Percentiles rank a stretch among this genome's conserved stretches.
These are phyloP conservation scores for Arge pagana DNA, from an alignment of 2,888 invertebrate genomes.

Conservation along the genomic window DNA sequence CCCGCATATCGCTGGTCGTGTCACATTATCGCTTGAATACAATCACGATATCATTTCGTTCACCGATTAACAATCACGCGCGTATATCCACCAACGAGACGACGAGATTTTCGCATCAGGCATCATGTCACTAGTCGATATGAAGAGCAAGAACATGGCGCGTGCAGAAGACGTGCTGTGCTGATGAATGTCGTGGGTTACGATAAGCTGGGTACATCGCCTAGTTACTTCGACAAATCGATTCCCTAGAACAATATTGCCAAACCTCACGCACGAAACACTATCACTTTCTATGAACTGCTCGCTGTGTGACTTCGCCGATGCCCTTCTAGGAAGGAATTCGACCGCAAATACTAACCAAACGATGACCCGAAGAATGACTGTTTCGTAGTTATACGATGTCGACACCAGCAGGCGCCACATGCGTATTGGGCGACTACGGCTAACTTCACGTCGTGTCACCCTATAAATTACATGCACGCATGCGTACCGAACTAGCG, in stretches of 20 bases:
- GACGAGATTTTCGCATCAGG: constrained; percentile 34
- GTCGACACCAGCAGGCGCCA: too few species aligned
- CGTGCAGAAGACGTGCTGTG: constrained; percentile 29
- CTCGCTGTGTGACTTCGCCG: too few species aligned
- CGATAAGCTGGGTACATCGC: constrained; percentile 59
- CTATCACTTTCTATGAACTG: too few species aligned
- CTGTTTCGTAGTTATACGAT: too few species aligned
- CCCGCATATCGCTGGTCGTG: constrained; percentile 30
- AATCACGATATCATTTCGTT: neutral
- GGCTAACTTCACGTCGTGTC: too few species aligned
- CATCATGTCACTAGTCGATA: constrained; percentile 44
- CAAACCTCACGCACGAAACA: constrained; percentile 62
- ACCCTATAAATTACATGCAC: too few species aligned
- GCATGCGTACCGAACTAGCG: too few species aligned
- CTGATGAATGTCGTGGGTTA: constrained; percentile 28
- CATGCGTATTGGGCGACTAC: too few species aligned
- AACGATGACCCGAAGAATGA: too few species aligned
- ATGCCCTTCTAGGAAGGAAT: too few species aligned
- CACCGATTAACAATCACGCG: too few species aligned
- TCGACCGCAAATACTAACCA: too few species aligned
- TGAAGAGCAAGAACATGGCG: constrained; percentile 41
- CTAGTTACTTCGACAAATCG: constrained; percentile 63
- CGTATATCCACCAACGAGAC: constrained; percentile 14
- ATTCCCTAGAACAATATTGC: constrained; percentile 63
- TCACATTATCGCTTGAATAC: constrained; percentile 16